Conservation (phyloP, 53 echinoderm and acorn worm species). For the Holothuria leucospilota region DNA sequence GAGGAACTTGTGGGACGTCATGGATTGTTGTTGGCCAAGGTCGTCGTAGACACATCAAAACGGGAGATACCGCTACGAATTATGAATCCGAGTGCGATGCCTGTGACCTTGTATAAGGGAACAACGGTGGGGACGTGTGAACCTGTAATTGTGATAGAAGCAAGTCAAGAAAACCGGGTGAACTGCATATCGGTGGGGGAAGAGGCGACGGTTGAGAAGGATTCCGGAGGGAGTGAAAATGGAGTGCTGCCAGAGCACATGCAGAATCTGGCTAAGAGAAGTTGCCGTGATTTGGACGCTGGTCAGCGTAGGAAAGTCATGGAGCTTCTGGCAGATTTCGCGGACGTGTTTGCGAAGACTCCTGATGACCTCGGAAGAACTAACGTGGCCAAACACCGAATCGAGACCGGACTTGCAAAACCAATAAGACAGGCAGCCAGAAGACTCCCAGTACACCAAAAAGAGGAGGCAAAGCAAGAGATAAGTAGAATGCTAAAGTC, state of each 20-base stretch:
- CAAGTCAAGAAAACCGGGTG: too few species aligned
- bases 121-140: too few species aligned
- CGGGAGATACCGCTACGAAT: constrained; percentile 38
- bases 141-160: too few species aligned
- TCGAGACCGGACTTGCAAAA: constrained; percentile 51
- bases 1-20: constrained; percentile 4
- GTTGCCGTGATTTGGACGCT: constrained; percentile 2
- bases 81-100: constrained; percentile 36
- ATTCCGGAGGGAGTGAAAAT: neutral
- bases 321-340: constrained; percentile 14
- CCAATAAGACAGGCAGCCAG: constrained; percentile 53
- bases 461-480: constrained; percentile 20
- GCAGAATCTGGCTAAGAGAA: constrained; percentile 37
- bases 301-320: neutral
- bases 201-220: too few species aligned
- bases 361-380: constrained; percentile 53
- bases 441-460: constrained; percentile 49
- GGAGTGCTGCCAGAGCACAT: constrained; percentile 55
- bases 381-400: constrained; percentile 48
- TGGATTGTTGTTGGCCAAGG: constrained; percentile 11
- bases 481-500: constrained; percentile 28
- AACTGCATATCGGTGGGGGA: too few species aligned
- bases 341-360: constrained; percentile 44
- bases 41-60: constrained; percentile 15
- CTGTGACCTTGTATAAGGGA: neutral